Percentiles rank a stretch among this genome's conserved stretches.
Evolutionary conservation across 2,888 invertebrate genomes (phyloP).

Genomic region (Lissocephala sabroskyi): DNA sequence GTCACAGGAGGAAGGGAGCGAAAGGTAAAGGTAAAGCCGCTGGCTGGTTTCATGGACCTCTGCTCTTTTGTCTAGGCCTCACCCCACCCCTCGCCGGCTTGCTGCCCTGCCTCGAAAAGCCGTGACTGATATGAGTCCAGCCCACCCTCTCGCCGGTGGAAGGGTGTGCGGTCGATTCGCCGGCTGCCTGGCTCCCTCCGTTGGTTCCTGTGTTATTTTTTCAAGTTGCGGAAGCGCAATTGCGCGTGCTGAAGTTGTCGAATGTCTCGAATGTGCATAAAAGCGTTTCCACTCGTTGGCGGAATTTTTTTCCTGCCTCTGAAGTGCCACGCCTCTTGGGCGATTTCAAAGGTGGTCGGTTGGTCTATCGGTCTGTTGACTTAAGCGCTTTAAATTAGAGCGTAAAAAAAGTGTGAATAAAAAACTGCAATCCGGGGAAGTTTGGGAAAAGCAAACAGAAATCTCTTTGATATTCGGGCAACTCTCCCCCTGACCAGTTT

Average conservation of each 20-base stretch:
- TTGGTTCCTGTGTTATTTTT: conserved; percentile 42
- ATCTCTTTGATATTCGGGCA: conserved; percentile 11
- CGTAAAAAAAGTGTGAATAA: conserved; percentile 64
- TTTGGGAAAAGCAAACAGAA: conserved; percentile 28
- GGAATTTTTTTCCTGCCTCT: conserved; percentile 14
- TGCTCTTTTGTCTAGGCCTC: too few relatives aligned
- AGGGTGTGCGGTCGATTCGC: not conserved
- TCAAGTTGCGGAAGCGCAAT: conserved; percentile 71
- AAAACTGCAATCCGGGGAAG: conserved; percentile 21
- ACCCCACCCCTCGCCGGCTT: too few relatives aligned
- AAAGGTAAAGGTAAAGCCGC: too few relatives aligned
- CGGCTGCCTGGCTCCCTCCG: not conserved
- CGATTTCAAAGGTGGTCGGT: not conserved
- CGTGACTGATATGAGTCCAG: conserved; percentile 16
- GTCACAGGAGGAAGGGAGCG: too few relatives aligned
- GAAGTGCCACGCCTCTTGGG: conserved; percentile 8
- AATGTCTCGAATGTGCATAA: conserved; percentile 40
- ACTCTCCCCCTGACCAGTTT: conserved; percentile 15
- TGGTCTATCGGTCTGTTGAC: conserved; percentile 35
- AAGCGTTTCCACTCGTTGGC: conserved; percentile 19
- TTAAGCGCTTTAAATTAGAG: conserved; percentile 63
- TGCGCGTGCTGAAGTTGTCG: conserved; percentile 71
- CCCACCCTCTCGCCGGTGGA: conserved; percentile 8
- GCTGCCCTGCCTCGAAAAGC: too few relatives aligned
- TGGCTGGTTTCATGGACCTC: too few relatives aligned